phyloP scores from a whole-genome alignment of 1,140 invertebrate species.

The Tyrophagus putrescentiae region DNA sequence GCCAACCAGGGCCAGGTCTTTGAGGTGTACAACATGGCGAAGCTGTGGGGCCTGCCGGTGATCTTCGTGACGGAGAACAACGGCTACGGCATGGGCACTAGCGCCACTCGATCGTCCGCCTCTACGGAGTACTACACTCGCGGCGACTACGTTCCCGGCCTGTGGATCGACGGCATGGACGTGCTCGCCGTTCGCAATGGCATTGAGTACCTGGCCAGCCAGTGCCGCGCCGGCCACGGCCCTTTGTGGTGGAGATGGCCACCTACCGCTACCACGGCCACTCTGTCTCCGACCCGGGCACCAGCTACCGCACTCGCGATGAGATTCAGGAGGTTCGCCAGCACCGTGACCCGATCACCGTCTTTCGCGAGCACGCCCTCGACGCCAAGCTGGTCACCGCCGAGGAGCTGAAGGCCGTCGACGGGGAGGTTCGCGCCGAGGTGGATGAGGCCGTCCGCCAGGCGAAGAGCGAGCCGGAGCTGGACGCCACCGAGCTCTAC shows the following conservation, averaged over 20 bases:
- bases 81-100: conserved; percentile 93
- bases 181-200: conserved; percentile 78
- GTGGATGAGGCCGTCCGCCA: conserved; percentile 68
- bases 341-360: conserved; percentile 68
- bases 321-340: conserved; percentile 80
- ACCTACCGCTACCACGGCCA: conserved; percentile 53
- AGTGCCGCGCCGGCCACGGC: conserved; percentile 64
- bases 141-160: conserved; percentile 84
- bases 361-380: conserved; percentile 55
- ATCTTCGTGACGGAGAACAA: conserved; percentile 98
- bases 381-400: conserved; percentile 47
- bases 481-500: conserved; percentile 62
- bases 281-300: conserved; percentile 45
- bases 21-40: conserved; percentile 57
- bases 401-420: conserved; percentile 74
- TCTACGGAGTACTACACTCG: conserved; percentile 78
- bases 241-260: conserved; percentile 69
- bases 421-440: conserved; percentile 59
- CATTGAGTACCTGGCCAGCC: conserved; percentile 59
- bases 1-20: conserved; percentile 68
- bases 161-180: conserved; percentile 92
- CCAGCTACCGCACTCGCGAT: conserved; percentile 52
- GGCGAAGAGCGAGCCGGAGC: conserved; percentile 62
- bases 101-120: conserved; percentile 65
- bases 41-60: conserved; percentile 75